These are phyloP conservation scores for Actenoides hombroni DNA, from an alignment of 2,113 vertebrate species.

Conservation along the genomic window DNA sequence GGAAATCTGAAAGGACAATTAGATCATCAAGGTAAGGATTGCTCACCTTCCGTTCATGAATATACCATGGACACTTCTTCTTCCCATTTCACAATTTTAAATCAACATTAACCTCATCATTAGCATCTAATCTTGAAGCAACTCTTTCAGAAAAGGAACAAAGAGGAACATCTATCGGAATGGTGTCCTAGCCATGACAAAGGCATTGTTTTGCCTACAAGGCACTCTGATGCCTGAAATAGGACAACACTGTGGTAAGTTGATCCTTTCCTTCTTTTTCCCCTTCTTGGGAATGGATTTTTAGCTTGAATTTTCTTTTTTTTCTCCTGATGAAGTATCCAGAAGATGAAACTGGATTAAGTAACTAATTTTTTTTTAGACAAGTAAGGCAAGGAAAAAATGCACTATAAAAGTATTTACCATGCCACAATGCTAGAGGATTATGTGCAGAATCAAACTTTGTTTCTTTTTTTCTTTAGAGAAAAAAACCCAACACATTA, in stretches of 20 bases:
- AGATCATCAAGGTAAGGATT: not conserved
- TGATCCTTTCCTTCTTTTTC: not conserved
- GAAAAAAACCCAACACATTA: not conserved
- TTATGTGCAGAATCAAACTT: not conserved
- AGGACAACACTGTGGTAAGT: rapidly evolving
- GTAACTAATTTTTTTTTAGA: not conserved
- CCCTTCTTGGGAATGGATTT: not conserved
- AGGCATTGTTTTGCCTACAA: not conserved
- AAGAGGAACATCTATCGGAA: not conserved
- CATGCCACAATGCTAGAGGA: not conserved
- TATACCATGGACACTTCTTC: rapidly evolving
- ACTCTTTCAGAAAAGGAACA: not conserved
- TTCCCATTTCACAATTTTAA: not conserved
- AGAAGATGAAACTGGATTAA: not conserved
- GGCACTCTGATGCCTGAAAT: not conserved
- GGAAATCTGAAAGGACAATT: not conserved
- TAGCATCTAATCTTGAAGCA: not conserved
- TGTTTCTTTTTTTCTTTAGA: not conserved
- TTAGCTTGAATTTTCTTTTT: no score
- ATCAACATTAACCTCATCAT: not conserved
- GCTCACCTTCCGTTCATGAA: not conserved
- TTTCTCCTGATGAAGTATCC: rapidly evolving
- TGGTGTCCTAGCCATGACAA: not conserved
- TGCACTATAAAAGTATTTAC: not conserved
- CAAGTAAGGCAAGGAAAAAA: not conserved